Evolutionary conservation across 1,140 invertebrate genomes (phyloP).

Genomic region (Chymomyza costata): DNA sequence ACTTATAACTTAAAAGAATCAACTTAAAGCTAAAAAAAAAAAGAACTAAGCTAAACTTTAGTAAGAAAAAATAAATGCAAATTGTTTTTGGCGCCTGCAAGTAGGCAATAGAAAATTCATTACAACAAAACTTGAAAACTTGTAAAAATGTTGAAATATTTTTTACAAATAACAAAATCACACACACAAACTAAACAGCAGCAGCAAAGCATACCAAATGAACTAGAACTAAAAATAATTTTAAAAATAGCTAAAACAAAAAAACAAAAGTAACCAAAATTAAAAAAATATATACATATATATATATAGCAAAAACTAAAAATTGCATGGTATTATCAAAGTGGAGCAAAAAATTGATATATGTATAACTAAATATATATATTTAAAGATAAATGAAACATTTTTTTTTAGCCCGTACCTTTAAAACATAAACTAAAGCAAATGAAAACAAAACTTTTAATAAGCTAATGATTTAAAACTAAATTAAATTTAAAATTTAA

Average conservation of each 20-base stretch:
- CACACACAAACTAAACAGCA: too few species aligned
- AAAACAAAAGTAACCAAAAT: conserved; percentile 3
- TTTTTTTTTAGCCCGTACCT: conserved; percentile 67
- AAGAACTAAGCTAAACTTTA: conserved; percentile 7
- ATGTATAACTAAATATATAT: conserved; percentile 10
- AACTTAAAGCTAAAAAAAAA: too few species aligned
- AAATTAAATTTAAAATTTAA: conserved; percentile 64
- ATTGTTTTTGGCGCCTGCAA: too few species aligned
- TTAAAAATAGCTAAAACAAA: conserved; percentile 10
- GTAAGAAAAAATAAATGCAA: conserved; percentile 22
- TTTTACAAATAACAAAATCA: conserved; percentile 31
- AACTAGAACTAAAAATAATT: conserved; percentile 1
- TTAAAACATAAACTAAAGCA: conserved; percentile 43
- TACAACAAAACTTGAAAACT: too few species aligned
- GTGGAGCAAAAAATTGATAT: conserved; percentile 24
- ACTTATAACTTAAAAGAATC: too few species aligned
- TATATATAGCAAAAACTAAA: conserved; percentile 22
- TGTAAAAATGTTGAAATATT: conserved; percentile 38
- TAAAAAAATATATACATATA: conserved; percentile 8
- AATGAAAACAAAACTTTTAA: conserved; percentile 10
- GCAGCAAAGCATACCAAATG: background rate
- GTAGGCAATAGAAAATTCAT: too few species aligned
- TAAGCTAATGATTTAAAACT: conserved; percentile 42
- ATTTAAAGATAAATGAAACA: conserved; percentile 18
- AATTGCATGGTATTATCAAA: too few species aligned